phyloP scores from a whole-genome alignment of 2,113 vertebrate genomes.

The Cyphomyrus discorhynchus region DNA sequence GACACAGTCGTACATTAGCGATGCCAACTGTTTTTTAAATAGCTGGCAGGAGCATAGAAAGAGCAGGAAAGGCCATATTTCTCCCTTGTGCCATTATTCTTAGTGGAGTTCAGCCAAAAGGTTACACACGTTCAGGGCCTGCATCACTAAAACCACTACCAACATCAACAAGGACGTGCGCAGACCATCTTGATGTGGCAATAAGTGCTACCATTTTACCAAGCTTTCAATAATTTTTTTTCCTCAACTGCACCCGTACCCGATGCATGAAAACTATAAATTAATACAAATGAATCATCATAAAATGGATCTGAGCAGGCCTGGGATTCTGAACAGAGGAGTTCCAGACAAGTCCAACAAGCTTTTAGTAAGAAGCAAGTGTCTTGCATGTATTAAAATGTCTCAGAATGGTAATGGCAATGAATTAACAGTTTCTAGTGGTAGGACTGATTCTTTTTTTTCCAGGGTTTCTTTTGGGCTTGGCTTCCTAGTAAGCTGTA shows the following conservation, averaged over 20 bases:
- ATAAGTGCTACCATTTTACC: conserved; percentile 35
- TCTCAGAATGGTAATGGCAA: background rate
- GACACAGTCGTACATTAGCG: conserved; percentile 29
- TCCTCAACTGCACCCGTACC: background rate
- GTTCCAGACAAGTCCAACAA: background rate
- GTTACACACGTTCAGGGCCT: conserved; percentile 43
- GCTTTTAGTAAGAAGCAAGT: background rate
- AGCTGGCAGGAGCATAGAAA: conserved; percentile 23
- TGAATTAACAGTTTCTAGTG: background rate
- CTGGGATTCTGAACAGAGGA: background rate
- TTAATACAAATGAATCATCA: background rate
- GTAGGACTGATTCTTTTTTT: background rate
- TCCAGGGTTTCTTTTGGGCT: background rate
- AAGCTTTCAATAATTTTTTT: background rate
- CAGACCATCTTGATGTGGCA: conserved; percentile 31
- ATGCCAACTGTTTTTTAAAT: conserved; percentile 20
- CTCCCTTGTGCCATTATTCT: conserved; percentile 34
- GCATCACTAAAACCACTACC: conserved; percentile 30
- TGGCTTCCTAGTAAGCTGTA: background rate
- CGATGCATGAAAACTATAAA: background rate
- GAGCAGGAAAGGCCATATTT: conserved; percentile 5
- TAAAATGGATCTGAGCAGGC: background rate
- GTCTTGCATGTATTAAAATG: background rate
- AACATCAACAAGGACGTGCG: conserved; percentile 40
- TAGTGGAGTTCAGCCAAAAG: conserved; percentile 35